Evolutionary conservation across 2,888 invertebrate genomes (phyloP).

Genomic region (Archaeoteleia sp.): DNA sequence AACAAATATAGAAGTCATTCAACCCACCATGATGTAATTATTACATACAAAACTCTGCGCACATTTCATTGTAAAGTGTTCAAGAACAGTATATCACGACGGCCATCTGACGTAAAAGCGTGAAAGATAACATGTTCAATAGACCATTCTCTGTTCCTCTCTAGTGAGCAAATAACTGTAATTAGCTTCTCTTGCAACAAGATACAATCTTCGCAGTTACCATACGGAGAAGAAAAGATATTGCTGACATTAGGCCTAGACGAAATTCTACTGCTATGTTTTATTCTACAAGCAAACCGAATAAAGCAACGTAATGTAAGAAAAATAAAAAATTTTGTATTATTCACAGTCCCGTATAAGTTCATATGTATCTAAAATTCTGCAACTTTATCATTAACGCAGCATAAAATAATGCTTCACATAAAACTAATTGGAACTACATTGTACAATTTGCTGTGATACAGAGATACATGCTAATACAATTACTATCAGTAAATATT

Average conservation of each 20-base stretch:
- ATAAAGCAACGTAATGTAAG: not conserved
- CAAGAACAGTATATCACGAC: not conserved
- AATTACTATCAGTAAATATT: slow-evolving; percentile 12
- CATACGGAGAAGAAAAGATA: not conserved
- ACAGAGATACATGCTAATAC: not conserved
- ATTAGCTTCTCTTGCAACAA: slow-evolving; percentile 52
- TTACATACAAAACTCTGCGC: too few relatives aligned
- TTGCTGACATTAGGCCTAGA: not conserved
- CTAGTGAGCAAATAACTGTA: slow-evolving; percentile 52
- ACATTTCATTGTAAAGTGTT: too few relatives aligned
- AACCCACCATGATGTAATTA: too few relatives aligned
- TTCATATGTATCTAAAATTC: not conserved
- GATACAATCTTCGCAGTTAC: slow-evolving; percentile 16
- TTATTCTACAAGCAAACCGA: slow-evolving; percentile 1
- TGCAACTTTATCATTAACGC: not conserved
- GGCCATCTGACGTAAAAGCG: slow-evolving; percentile 3
- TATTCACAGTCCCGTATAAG: not conserved
- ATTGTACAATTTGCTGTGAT: not conserved
- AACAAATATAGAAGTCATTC: too few relatives aligned
- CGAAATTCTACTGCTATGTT: not conserved
- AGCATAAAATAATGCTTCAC: not conserved
- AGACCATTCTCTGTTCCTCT: slow-evolving; percentile 53
- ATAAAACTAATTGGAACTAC: not conserved
- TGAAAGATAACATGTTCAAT: slow-evolving; percentile 52
- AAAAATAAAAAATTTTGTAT: not conserved